Evolutionary conservation across 2,113 vertebrate genomes (phyloP), one percentile per base, ranked within the genome.

Genomic region (Xyrauchen texanus): DNA sequence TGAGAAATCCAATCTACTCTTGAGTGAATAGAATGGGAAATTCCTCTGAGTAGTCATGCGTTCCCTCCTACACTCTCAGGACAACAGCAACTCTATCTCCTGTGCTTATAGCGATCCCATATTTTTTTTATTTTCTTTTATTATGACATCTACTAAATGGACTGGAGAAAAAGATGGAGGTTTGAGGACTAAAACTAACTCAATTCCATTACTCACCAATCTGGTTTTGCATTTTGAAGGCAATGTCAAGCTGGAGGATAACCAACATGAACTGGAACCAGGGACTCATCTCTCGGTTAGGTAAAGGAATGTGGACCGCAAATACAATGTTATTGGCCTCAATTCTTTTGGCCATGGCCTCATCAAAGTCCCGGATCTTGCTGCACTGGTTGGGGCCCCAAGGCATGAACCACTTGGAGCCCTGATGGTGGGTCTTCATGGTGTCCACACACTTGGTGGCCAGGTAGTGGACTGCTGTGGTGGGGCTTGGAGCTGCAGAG

Each of bases 191-290:
- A 57, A 64, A 34, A 77, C 13, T 34, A 5, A 62, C 16, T n/a
- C n/a, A 13, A 6, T 60, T 44, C 34, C 21, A 49, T 44, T 64
- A 91, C 96, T 96, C 88, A 99, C 98, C 94, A 5, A 99, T 96
- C 82, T 95, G 95, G 16, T 99, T 99, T 91, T 94, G 84, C 81
- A 95, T 87, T 91, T 96, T 98, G 87, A 97, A 99, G 0, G 94
- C 95, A 0, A 99, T 98, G 90, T 99, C 96, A 82, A 99, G 92
- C 84, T 99, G 96, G 84, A 99, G 90, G 89, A 99, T 94, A 84
- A 98, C 93, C 3, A 99, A 89, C 94, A 99, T 97, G 83, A 99
- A 99, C 86, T 99, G 98, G 92, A 99, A 99, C 98, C 98, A 99
- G 71, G 98, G 91, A 83, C 95, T 99, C 97, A 99, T 99, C 93